Base-by-base conservation (phyloP, 2,797 vertebrate genomes). In the Amphiprion clarkii region DNA sequence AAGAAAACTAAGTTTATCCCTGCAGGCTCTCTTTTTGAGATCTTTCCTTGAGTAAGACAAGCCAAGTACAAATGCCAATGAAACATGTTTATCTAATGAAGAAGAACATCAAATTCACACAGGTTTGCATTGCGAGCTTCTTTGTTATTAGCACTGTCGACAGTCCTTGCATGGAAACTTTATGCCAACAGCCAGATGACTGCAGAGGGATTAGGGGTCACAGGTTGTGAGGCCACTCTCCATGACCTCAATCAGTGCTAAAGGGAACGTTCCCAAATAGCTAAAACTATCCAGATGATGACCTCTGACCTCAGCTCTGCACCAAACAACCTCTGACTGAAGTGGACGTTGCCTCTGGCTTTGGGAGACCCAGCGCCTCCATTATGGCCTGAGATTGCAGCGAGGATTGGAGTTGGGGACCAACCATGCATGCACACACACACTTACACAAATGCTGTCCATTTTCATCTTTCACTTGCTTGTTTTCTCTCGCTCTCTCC, bases 221-320 rank as follows among this genome's bases (percentile, higher is more conserved):
- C 82, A 86, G 85, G 78, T 86, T 93, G 88, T 58, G 72, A 80
- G 88, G 82, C 86, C 80, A 74, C 76, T 54, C 76, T 79, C 68
- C 65, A 5, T 93, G 89, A 93, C 93, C 89, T 92, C 82, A 92
- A 90, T 92, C 88, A 90, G 58, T 11, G 44, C 89, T 85, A 73
- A 86, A 92, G 85, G 88, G 84, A 83, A 87, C 80, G 60, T 88
- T 88, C 82, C 76, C 80, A 78, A 93, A 92, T 80, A 87, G 78
- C 91, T 94, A 93, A 93, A 94, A 92, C 93, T 93, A 94, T 94
- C 93, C 94, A 95, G 93, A 95, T 93, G 92, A 95, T 74, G 88
- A 93, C 89, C 93, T 92, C 63, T 88, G 91, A 93, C 87, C 93
- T 82, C 60, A 29, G 83, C 71, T 74, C 71, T 74, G 79, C 80